phyloP scores from a whole-genome alignment of 2,888 invertebrate genomes.

The Andricus quercusramuli region DNA sequence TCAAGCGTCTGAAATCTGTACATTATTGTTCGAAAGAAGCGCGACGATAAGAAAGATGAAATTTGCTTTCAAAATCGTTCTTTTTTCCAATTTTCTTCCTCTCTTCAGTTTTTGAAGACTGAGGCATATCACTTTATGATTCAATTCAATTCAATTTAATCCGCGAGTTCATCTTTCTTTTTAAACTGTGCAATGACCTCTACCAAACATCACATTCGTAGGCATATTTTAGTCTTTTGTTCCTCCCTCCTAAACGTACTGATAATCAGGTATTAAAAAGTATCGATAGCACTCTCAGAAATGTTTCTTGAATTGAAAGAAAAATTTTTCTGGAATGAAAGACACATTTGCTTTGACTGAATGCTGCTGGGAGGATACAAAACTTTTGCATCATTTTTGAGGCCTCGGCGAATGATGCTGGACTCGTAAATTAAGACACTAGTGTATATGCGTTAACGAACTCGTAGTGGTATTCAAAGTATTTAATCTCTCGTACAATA shows the following conservation, averaged over 20 bases:
- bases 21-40: constrained; percentile 31
- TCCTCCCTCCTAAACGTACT: background rate
- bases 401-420: constrained; percentile 22
- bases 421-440: constrained; percentile 25
- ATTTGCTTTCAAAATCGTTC: background rate
- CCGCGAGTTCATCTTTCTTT: constrained; percentile 34
- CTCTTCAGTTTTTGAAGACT: background rate
- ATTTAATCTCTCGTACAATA: constrained; percentile 34
- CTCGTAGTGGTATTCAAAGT: constrained; percentile 24
- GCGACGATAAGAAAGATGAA: constrained; percentile 35
- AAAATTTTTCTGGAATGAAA: background rate
- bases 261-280: background rate
- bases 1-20: constrained; percentile 33
- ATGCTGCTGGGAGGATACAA: background rate
- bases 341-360: background rate
- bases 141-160: background rate
- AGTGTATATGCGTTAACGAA: constrained; percentile 23
- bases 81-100: background rate
- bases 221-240: constrained; percentile 21
- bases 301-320: background rate
- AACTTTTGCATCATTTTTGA: constrained; percentile 17
- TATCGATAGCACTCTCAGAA: background rate
- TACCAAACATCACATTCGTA: constrained; percentile 43
- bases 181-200: constrained; percentile 48
- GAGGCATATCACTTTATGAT: background rate